Base-by-base conservation (phyloP, 2,113 vertebrate species). In the Epinephelus cyanopodus region DNA sequence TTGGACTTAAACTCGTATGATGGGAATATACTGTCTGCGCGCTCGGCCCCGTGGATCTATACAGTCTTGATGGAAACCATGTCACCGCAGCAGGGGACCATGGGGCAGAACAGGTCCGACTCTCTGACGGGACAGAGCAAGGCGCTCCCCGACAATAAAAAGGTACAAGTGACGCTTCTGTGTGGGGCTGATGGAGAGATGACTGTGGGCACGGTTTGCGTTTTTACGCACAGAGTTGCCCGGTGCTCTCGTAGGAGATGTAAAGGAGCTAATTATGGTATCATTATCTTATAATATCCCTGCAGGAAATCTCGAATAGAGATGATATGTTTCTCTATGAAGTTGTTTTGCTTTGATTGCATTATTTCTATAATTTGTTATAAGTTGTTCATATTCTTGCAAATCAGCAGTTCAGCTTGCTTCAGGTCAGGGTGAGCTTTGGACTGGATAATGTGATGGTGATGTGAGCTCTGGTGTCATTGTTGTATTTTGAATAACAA, bases 41-140 rank as follows among this genome's bases (percentile, higher is more conserved):
- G 72, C 78, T 47, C 42, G 69, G 71, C 71, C 42, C 85, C 75
- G 88, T 89, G 90, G 93, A 90, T 82, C 39, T 82, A 66, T 71
- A 15, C 79, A 79, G 89, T 15, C 81, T 94, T 94, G 60, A 94
- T 94, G 94, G 94, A 93, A 79, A 93, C 37, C 78, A 94, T 95
- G 94, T 91, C 94, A 69, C 94, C 94, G 65, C 93, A 93, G 80
- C 90, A 93, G 89, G 91, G 90, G 86, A 88, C 80, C 61, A 89
- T 94, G 88, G 92, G 90, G 54, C 93, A 91, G 90, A 91, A 87
- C 78, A 64, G 91, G 83, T 90, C 92, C 74, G 91, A 90, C 67
- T 93, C 94, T 69, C 69, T 93, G 84, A 82, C 90, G 0, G 89
- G 87, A 37, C 92, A 88, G 5, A 74, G 65, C 70, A 94, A 92